phyloP scores from a whole-genome alignment of 2,113 vertebrate genomes.

The Microtus montanus region DNA sequence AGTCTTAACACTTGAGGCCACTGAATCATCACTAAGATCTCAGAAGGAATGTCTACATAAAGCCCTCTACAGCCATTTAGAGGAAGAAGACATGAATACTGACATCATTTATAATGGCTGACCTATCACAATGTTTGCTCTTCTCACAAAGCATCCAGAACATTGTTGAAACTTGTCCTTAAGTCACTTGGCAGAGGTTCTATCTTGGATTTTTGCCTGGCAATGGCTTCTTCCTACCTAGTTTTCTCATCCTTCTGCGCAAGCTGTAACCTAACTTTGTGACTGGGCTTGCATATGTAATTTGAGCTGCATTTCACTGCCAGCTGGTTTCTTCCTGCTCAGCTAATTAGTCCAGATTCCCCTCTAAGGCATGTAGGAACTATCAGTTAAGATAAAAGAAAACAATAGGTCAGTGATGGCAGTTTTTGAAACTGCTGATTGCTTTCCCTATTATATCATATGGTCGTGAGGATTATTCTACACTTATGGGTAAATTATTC shows the following conservation, averaged over 20 bases:
- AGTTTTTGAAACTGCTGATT: conserved; percentile 81
- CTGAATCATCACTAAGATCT: conserved; percentile 22
- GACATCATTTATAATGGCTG: conserved; percentile 17
- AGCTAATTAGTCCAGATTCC: conserved; percentile 70
- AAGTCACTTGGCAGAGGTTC: conserved; percentile 47
- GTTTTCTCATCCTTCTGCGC: conserved; percentile 51
- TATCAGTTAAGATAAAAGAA: conserved; percentile 77
- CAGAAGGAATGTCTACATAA: background rate
- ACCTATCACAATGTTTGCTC: conserved; percentile 18
- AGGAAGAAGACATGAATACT: conserved; percentile 20
- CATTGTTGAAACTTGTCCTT: conserved; percentile 50
- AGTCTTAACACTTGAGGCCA: background rate
- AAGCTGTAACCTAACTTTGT: conserved; percentile 61
- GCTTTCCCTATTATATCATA: conserved; percentile 70
- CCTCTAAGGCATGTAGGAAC: conserved; percentile 73
- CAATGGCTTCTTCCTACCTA: conserved; percentile 45
- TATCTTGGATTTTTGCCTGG: conserved; percentile 4
- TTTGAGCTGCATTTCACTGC: conserved; percentile 66
- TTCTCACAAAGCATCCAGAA: conserved; percentile 44
- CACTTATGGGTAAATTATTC: conserved; percentile 74
- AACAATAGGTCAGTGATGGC: conserved; percentile 76
- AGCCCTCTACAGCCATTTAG: conserved; percentile 2
- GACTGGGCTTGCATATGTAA: conserved; percentile 56
- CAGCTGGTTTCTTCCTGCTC: conserved; percentile 70
- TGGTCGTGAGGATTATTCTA: conserved; percentile 75